phyloP scores from a whole-genome alignment of 2,797 vertebrate species.

The Halcyon badia region DNA sequence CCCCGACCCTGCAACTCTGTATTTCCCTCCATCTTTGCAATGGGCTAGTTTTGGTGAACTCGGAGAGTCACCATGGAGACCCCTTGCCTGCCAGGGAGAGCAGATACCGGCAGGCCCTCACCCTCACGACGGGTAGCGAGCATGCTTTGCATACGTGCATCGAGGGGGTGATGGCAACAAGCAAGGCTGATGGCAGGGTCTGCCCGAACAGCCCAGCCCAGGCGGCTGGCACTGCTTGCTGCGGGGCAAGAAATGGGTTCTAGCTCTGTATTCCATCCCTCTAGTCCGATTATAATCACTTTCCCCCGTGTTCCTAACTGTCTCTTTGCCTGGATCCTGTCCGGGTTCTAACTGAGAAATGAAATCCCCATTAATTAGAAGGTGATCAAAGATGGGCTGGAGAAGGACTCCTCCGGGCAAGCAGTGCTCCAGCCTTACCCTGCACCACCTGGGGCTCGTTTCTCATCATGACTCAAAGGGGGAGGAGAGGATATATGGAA shows the following conservation, averaged over 20 bases:
- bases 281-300: rapidly evolving
- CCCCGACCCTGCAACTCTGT: not conserved
- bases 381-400: not conserved
- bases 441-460: constrained; percentile 2
- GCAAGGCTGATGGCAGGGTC: not conserved
- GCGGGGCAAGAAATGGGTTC: rapidly evolving
- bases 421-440: not conserved
- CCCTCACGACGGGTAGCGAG: not conserved
- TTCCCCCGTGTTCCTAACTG: not conserved
- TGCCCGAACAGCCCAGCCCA: not conserved
- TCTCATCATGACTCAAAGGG: not conserved
- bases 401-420: not conserved
- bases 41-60: rapidly evolving
- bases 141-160: rapidly evolving
- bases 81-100: not conserved
- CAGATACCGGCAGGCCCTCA: not conserved
- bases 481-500: not conserved
- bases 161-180: not conserved
- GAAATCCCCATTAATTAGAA: not conserved
- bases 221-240: not conserved
- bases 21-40: not conserved
- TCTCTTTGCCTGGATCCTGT: not conserved
- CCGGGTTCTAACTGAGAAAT: not conserved
- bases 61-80: not conserved
- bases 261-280: not conserved